These are phyloP conservation scores for Colossoma macropomum DNA, from an alignment of 2,113 vertebrate species.

Conservation along the genomic window DNA sequence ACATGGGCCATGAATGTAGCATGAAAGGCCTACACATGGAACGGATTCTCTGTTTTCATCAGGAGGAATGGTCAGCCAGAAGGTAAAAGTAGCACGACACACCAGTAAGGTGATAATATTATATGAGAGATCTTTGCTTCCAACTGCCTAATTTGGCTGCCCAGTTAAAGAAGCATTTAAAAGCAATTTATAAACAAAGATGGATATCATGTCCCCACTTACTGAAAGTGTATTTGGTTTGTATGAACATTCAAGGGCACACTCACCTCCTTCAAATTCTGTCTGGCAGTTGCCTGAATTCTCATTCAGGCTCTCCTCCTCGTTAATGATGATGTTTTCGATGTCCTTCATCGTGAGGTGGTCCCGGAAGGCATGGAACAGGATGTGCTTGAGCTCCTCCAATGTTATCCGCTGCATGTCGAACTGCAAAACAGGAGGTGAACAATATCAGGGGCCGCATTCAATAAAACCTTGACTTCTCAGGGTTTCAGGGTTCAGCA, in stretches of 20 bases:
- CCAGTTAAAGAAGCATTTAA: no score
- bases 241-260: neutral
- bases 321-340: slow-evolving; percentile 98
- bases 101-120: neutral
- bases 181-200: neutral
- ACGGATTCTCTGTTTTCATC: neutral
- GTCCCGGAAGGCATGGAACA: slow-evolving; percentile 97
- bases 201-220: neutral
- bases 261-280: slow-evolving; percentile 92
- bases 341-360: slow-evolving; percentile 99
- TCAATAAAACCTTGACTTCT: neutral
- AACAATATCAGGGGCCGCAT: neutral
- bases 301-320: slow-evolving; percentile 97
- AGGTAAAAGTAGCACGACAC: neutral
- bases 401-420: slow-evolving; percentile 98
- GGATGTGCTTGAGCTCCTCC: slow-evolving; percentile 97
- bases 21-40: neutral
- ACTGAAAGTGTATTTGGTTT: no score
- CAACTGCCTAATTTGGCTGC: neutral
- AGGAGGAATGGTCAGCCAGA: neutral
- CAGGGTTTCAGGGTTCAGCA: slow-evolving; percentile 4
- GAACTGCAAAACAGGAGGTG: slow-evolving; percentile 79
- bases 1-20: neutral
- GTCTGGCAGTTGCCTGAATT: slow-evolving; percentile 95
- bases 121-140: neutral